Conservation (phyloP, 2,797 vertebrate genomes). For the Gymnothorax javanicus region DNA sequence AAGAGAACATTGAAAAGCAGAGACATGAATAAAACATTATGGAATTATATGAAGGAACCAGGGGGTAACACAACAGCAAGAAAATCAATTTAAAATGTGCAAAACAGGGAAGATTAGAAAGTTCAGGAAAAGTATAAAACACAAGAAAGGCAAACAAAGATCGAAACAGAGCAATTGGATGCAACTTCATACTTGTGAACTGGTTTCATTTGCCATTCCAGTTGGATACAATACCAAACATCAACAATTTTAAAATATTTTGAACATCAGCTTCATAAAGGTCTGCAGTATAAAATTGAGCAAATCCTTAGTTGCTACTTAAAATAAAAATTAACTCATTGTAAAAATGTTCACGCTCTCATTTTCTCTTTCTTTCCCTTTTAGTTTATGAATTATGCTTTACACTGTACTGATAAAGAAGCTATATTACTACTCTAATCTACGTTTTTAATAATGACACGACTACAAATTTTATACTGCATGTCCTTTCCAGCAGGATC, state of each 20-base stretch:
- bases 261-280: not conserved
- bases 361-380: not conserved
- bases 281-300: not conserved
- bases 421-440: slow-evolving; percentile 33
- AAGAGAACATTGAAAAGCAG: not conserved
- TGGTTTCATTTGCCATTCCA: not conserved
- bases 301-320: not conserved
- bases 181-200: not conserved
- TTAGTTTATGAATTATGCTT: not conserved
- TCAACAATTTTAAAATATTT: slow-evolving; percentile 17
- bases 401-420: slow-evolving; percentile 22
- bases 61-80: not conserved
- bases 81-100: not conserved
- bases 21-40: not conserved
- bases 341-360: not conserved
- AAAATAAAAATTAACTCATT: not conserved
- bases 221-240: slow-evolving; percentile 23
- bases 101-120: not conserved
- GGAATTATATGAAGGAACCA: not conserved
- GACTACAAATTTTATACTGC: slow-evolving; percentile 21
- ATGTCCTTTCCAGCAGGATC: slow-evolving; percentile 45
- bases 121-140: not conserved
- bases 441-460: slow-evolving; percentile 8
- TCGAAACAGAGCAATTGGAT: not conserved
- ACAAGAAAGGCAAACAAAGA: not conserved